Percentiles rank a stretch among this genome's conserved stretches.
These are phyloP conservation scores for Galeopsomyia nigrocyanea DNA, from an alignment of 2,888 invertebrate genomes.

Conservation along the genomic window DNA sequence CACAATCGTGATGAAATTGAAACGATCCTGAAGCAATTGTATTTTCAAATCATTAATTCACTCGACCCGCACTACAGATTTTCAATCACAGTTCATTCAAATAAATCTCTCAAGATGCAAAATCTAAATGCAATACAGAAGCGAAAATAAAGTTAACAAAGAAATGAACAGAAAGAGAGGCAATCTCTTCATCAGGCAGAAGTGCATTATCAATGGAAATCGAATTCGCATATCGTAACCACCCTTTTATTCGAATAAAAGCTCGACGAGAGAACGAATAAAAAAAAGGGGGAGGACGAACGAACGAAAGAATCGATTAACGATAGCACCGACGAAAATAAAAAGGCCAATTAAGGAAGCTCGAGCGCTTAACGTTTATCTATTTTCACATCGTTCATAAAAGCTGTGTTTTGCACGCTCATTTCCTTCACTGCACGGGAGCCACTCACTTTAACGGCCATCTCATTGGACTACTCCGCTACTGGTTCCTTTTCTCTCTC, in stretches of 20 bases:
- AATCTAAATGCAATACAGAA: no score
- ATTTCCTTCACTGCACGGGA: constrained; percentile 34
- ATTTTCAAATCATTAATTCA: no score
- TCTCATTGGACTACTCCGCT: constrained; percentile 45
- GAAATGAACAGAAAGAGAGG: no score
- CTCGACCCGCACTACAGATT: no score
- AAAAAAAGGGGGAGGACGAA: neutral
- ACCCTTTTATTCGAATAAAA: constrained; percentile 1
- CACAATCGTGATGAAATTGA: no score
- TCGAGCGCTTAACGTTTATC: constrained; percentile 16
- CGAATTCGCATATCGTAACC: neutral
- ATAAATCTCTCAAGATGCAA: no score
- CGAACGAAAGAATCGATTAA: constrained; percentile 11
- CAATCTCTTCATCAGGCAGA: no score
- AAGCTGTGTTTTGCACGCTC: constrained; percentile 40
- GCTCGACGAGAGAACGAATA: neutral
- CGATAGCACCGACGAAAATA: constrained; percentile 14
- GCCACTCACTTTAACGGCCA: constrained; percentile 49
- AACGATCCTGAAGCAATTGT: no score
- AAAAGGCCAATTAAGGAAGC: constrained; percentile 36
- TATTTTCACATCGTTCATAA: constrained; percentile 43
- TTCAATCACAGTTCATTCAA: no score
- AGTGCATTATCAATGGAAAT: no score
- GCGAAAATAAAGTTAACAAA: no score
- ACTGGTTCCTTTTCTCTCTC: constrained; percentile 3